Evolutionary conservation across 2,113 vertebrate species (phyloP).

Genomic region (Smithornis capensis): DNA sequence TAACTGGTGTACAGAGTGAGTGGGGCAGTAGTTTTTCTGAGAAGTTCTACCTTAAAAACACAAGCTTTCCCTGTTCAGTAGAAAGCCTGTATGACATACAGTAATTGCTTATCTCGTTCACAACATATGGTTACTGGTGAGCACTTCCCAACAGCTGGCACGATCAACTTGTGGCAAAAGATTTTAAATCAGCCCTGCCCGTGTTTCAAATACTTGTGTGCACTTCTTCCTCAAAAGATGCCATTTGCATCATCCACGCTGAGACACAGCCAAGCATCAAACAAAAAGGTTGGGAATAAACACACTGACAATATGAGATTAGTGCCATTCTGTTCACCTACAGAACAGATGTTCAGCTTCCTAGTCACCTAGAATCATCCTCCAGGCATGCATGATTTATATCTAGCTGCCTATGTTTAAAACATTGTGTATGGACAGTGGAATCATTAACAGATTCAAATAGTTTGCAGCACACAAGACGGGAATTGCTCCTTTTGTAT

Average conservation of each 20-base stretch:
- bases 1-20: background rate
- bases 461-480: background rate
- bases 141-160: conserved; percentile 47
- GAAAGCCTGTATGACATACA: background rate
- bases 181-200: conserved; percentile 4
- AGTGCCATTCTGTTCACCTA: conserved; percentile 59
- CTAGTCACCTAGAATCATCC: conserved; percentile 43
- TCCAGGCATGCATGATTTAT: conserved; percentile 1
- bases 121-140: conserved; percentile 24
- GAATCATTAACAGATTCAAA: background rate
- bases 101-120: background rate
- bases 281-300: conserved; percentile 38
- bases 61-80: background rate
- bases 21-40: background rate
- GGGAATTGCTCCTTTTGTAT: background rate
- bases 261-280: conserved; percentile 25
- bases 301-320: conserved; percentile 40
- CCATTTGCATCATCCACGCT: conserved; percentile 15
- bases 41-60: background rate
- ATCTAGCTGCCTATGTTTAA: background rate
- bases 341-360: conserved; percentile 69
- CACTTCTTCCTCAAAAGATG: conserved; percentile 1
- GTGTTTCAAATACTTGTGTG: background rate
- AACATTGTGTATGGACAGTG: background rate
- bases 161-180: conserved; percentile 4